Evolutionary conservation across 2,113 vertebrate genomes (phyloP), one percentile per base, ranked within the genome.

Genomic region (Notarius quadriscutis): DNA sequence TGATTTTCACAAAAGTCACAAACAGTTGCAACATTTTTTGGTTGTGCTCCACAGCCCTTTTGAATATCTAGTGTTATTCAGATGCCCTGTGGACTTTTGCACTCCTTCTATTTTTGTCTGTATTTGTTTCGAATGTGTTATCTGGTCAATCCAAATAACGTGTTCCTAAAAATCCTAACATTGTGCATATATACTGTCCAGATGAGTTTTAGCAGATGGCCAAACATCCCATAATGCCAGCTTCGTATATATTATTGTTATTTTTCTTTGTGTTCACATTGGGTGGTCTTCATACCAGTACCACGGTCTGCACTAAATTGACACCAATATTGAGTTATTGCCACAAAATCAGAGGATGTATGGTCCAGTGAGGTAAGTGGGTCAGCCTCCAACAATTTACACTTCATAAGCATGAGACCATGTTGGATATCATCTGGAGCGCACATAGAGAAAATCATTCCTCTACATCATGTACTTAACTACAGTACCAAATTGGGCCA

Each of bases 121-220:
- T 72, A 72, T 41, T 74, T 75, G 72, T 50, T 74, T 10, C 20
- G 17, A 74, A 41, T 74, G 22, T 10, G 2, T 30, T 69, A 34
- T 51, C 48, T 77, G 5, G 25, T 79, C 5, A 79, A 27, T 79
- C 50, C 4, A 1, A 27, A 57, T 79, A 57, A 79, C 57, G 14
- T 9, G 30, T 79, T 79, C 53, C 4, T 57, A 30, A 18, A n/a
- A 74, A 0, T 17, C 7, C 22, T 27, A 55, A 27, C 25, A 78
- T 78, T 30, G 62, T 51, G 82, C 75, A 77, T 74, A 86, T 83
- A 86, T 53, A 74, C 80, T 82, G 65, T 57, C 83, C 60, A 86
- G 80, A 84, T 84, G 82, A 75, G 20, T 75, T 22, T 50, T 86
- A 55, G 34, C 77, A 81, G 69, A 87, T 80, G 72, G 4, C 25